Percentiles rank a stretch among this genome's conserved stretches.
phyloP scores from a whole-genome alignment of 2,888 invertebrate genomes.

The Drosophila quasianomalipes region DNA sequence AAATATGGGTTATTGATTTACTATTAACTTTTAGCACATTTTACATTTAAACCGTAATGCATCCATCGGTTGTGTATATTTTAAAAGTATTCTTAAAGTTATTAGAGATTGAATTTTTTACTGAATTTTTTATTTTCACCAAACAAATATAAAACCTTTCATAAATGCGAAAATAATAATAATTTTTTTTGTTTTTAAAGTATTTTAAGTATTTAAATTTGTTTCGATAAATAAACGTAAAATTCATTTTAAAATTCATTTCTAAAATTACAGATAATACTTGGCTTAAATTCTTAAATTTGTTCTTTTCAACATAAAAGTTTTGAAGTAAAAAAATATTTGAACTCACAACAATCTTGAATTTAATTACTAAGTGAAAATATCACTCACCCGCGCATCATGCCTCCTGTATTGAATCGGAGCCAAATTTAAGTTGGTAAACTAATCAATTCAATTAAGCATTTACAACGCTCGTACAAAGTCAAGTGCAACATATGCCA shows the following conservation, averaged over 20 bases:
- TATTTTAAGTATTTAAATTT: neutral
- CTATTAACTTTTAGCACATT: neutral
- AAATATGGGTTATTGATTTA: neutral
- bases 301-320: neutral
- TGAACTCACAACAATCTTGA: neutral
- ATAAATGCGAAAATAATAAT: neutral
- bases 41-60: neutral
- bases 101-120: neutral
- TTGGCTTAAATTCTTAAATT: neutral
- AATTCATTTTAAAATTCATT: neutral
- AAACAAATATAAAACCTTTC: neutral
- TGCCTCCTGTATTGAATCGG: slow-evolving; percentile 12
- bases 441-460: slow-evolving; percentile 63
- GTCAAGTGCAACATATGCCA: slow-evolving; percentile 56
- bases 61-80: neutral
- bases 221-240: neutral
- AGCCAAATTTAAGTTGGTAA: slow-evolving; percentile 37
- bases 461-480: slow-evolving; percentile 33
- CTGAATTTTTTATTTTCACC: neutral
- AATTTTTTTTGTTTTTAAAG: neutral
- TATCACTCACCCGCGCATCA: slow-evolving; percentile 37
- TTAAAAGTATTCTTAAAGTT: neutral
- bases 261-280: too few species aligned
- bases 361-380: neutral
- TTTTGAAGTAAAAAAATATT: neutral